phyloP scores from a whole-genome alignment of 2,888 invertebrate genomes.

The Heliconius ismenius region DNA sequence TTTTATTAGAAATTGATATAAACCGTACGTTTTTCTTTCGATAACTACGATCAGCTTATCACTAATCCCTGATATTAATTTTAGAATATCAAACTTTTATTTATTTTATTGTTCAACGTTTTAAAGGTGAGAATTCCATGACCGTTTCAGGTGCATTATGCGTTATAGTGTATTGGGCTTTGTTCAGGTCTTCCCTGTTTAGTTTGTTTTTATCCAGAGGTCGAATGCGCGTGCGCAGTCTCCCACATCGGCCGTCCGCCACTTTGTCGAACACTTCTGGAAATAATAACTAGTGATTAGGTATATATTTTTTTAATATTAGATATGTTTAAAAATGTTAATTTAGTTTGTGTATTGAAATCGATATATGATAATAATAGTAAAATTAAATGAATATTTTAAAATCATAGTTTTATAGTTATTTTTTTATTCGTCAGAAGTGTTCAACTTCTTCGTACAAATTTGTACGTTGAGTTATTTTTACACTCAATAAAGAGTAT shows the following conservation, averaged over 20 bases:
- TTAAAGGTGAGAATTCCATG: constrained; percentile 57
- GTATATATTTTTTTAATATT: no score
- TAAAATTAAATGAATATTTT: no score
- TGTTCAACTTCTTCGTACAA: no score
- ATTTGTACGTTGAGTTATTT: no score
- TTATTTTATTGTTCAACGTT: constrained; percentile 32
- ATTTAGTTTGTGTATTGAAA: no score
- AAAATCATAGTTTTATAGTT: no score
- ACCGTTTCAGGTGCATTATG: constrained; percentile 58
- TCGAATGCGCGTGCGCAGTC: constrained; percentile 70
- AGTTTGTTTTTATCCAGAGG: constrained; percentile 64
- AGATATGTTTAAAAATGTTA: no score
- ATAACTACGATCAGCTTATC: constrained; percentile 35
- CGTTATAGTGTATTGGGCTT: constrained; percentile 68
- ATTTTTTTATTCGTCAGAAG: no score
- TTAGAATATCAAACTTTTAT: not conserved
- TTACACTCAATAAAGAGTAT: no score
- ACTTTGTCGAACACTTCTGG: constrained; percentile 62
- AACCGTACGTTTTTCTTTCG: not conserved
- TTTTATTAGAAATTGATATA: not conserved
- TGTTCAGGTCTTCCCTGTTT: constrained; percentile 66
- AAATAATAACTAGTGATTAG: no score
- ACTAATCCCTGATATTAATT: not conserved
- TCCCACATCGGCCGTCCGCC: constrained; percentile 70
- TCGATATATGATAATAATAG: no score